Base-by-base conservation (phyloP, 2,797 vertebrate genomes). In the Holocentrus rufus region DNA sequence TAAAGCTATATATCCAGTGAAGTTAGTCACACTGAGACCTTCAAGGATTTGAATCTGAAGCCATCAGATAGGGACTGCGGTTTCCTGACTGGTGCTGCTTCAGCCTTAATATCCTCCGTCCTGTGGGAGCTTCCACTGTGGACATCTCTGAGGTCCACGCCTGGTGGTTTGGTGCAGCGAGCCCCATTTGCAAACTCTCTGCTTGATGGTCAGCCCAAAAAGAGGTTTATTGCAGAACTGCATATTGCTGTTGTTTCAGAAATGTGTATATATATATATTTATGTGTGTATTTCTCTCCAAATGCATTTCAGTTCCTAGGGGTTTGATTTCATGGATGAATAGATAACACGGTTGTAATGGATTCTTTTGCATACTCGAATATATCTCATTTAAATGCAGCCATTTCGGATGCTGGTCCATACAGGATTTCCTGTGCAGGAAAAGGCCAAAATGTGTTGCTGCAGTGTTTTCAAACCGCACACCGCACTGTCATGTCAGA, bases 261-360 rank as follows among this genome's bases (percentile, higher is more conserved):
- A 78, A 34, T 34, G 31, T 34, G 7, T 34, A 8, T 34, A 34
- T 34, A 7, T 31, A 34, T 34, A 8, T 34, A 8, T 34, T 5
- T 34, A 8, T 34, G 31, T 34, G 31, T 34, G 31, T 8, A 5
- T 34, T 27, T 27, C 4, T 27, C 4, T 27, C 25, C 25, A 27
- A 27, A 87, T 71, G 61, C 46, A 72, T 79, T 73, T 63, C 11
- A 74, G 46, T 76, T 80, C 80, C 65, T 50, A n/a, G 58, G 66
- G 75, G 56, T 78, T 87, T 80, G 79, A 87, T 87, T 85, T 89
- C 83, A 86, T 82, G 82, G 84, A 76, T 72, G 75, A 77, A 78
- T 72, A 68, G 75, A 74, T 74, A 85, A 79, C 72, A 74, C 36
- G 65, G 39, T n/a, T 72, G 36, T 61, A 72, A 83, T 63, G 47